Conservation (phyloP, 2,113 vertebrate species). For the Arothron firmamentum region DNA sequence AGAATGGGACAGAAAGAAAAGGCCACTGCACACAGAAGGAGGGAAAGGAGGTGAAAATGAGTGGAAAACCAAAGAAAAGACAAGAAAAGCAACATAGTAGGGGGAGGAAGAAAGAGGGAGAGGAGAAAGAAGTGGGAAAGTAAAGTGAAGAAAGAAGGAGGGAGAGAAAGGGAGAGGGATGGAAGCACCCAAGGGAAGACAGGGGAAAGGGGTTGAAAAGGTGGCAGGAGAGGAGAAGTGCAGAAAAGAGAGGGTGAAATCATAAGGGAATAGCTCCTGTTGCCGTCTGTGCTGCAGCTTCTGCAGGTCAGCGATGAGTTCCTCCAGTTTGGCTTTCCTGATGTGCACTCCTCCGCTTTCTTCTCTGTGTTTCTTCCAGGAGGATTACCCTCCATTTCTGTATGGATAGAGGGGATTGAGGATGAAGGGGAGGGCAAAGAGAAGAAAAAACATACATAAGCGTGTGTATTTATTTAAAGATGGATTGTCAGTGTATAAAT, state of each 20-base stretch:
- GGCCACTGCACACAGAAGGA: constrained; percentile 36
- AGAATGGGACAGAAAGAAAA: constrained; percentile 35
- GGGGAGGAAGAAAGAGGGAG: neutral
- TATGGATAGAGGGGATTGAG: constrained; percentile 56
- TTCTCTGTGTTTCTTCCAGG: constrained; percentile 49
- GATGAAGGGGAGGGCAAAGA: constrained; percentile 1
- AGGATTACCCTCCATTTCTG: constrained; percentile 63
- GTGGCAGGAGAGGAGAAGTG: constrained; percentile 67
- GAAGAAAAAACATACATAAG: constrained; percentile 20
- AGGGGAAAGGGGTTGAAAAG: constrained; percentile 61
- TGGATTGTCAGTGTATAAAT: constrained; percentile 67
- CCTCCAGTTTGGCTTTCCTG: constrained; percentile 60
- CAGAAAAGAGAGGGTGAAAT: constrained; percentile 60
- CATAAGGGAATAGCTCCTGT: constrained; percentile 57
- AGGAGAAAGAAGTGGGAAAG: constrained; percentile 19
- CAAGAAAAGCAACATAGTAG: constrained; percentile 20
- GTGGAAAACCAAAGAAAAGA: constrained; percentile 36
- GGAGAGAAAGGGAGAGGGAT: constrained; percentile 32
- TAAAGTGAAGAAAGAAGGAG: constrained; percentile 18
- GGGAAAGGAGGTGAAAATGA: constrained; percentile 27
- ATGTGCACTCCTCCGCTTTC: constrained; percentile 20
- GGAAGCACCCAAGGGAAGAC: constrained; percentile 51
- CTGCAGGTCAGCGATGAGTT: constrained; percentile 57
- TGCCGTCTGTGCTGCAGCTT: constrained; percentile 36
- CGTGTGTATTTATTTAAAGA: constrained; percentile 62